Evolutionary conservation across 2,113 vertebrate genomes (phyloP).

Genomic region (Rhabdomys dilectus): DNA sequence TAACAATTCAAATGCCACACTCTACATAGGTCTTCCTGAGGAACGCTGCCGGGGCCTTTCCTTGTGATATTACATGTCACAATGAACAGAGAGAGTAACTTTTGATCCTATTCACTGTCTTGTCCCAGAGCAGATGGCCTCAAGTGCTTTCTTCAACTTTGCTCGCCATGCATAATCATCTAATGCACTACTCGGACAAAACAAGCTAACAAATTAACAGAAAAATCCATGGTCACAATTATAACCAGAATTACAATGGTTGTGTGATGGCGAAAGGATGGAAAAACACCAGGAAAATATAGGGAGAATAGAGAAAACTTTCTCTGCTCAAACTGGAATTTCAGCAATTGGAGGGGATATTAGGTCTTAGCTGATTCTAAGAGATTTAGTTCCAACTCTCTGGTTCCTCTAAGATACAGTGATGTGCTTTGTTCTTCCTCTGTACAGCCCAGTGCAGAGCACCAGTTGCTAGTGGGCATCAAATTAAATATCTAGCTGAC

Average conservation of each 20-base stretch:
- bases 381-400: neutral
- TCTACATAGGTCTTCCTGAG: neutral
- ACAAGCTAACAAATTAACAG: neutral
- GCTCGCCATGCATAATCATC: neutral
- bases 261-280: neutral
- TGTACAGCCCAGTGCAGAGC: neutral
- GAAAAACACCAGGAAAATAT: neutral
- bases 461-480: accelerated
- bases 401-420: neutral
- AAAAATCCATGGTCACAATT: neutral
- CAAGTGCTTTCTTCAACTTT: neutral
- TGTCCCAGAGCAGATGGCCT: neutral
- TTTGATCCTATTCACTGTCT: neutral
- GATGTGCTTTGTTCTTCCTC: neutral
- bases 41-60: accelerated
- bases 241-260: neutral
- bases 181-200: neutral
- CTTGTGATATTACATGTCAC: accelerated
- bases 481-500: neutral
- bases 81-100: neutral
- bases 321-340: neutral
- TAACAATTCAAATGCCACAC: too few species aligned
- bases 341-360: too few species aligned
- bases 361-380: neutral
- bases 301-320: neutral